These are phyloP conservation scores for Rhagonycha lutea DNA, from an alignment of 2,888 invertebrate species.

Conservation along the genomic window DNA sequence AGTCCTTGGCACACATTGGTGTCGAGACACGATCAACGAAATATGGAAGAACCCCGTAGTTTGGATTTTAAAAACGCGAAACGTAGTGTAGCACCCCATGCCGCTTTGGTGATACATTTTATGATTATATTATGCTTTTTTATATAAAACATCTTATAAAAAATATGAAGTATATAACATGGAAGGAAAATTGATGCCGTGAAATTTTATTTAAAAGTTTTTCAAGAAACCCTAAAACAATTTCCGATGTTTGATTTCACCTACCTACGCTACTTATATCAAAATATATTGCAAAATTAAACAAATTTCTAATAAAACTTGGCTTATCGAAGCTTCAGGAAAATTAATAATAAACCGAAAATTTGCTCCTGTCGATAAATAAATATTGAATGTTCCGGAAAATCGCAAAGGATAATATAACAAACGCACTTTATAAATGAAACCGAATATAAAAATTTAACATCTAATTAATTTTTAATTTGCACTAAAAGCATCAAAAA, in stretches of 20 bases:
- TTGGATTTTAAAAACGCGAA: neutral
- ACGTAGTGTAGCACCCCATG: slow-evolving; percentile 11
- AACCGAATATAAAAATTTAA: neutral
- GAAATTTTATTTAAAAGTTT: neutral
- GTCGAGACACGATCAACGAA: slow-evolving; percentile 6
- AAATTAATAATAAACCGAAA: neutral
- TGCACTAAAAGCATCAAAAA: slow-evolving; percentile 4
- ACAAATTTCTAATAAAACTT: neutral
- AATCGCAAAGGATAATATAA: no score
- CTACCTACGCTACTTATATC: neutral
- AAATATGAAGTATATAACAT: slow-evolving; percentile 1
- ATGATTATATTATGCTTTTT: slow-evolving; percentile 3
- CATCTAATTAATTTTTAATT: slow-evolving; percentile 18
- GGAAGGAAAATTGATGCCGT: neutral
- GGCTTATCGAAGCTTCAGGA: neutral
- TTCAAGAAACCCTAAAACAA: neutral
- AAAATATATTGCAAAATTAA: neutral
- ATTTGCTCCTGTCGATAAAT: neutral
- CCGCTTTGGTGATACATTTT: neutral
- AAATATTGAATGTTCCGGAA: neutral
- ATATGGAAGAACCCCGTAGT: slow-evolving; percentile 2
- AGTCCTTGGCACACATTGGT: slow-evolving; percentile 14
- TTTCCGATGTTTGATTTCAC: neutral
- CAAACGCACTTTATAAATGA: neutral
- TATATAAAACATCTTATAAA: slow-evolving; percentile 1